Conservation (phyloP, 2,888 invertebrate genomes). For the Melanchra persicariae region DNA sequence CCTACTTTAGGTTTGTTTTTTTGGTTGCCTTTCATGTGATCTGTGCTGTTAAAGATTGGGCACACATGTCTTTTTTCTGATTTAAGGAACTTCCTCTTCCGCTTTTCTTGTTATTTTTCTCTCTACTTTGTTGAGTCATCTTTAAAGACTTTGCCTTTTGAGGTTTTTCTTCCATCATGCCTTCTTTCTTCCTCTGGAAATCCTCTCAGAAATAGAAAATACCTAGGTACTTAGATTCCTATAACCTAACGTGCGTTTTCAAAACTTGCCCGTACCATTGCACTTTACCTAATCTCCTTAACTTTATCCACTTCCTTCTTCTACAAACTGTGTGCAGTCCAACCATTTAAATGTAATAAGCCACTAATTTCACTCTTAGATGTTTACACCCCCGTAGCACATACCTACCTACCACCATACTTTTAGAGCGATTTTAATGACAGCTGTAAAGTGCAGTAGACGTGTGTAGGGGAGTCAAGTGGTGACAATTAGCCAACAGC, state of each 20-base stretch:
- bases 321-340: background rate
- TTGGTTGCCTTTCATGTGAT: constrained; percentile 27
- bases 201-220: background rate
- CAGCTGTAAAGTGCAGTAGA: constrained; percentile 46
- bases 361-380: constrained; percentile 31
- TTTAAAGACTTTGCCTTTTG: too few species aligned
- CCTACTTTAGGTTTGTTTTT: constrained; percentile 13
- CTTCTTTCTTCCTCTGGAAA: background rate
- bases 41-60: constrained; percentile 4
- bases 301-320: background rate
- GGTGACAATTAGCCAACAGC: constrained; percentile 60
- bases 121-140: too few species aligned
- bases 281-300: background rate
- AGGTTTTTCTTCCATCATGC: background rate
- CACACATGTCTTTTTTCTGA: background rate
- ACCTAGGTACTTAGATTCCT: too few species aligned
- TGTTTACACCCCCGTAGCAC: constrained; percentile 13
- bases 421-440: constrained; percentile 40
- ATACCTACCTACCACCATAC: background rate
- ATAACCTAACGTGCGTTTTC: too few species aligned
- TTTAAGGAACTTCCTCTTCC: background rate
- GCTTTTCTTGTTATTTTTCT: too few species aligned
- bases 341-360: constrained; percentile 11
- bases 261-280: background rate
- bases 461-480: constrained; percentile 42